Percentiles rank a stretch among this genome's conserved stretches.
Evolutionary conservation across 1,140 invertebrate genomes (phyloP).

Genomic region (Apis laboriosa): DNA sequence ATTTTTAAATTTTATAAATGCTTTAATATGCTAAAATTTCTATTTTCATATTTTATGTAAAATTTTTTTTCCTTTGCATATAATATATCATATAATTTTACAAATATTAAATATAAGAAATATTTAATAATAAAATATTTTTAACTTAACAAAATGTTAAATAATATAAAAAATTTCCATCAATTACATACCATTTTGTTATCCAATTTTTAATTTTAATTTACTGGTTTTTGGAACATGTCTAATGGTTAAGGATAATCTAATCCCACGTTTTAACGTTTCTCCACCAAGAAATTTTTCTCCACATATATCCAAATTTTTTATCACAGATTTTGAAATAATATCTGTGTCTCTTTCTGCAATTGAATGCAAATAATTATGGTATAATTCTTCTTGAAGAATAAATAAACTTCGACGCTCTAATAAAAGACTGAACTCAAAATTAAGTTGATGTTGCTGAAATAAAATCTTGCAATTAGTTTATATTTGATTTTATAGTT

Average conservation of each 20-base stretch:
- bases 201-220: conserved; percentile 85
- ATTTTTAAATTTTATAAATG: conserved; percentile 15
- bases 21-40: conserved; percentile 2
- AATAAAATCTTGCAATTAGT: conserved; percentile 51
- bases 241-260: conserved; percentile 96
- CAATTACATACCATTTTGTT: conserved; percentile 10
- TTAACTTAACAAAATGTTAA: background rate
- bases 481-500: background rate
- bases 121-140: background rate
- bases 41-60: conserved; percentile 8
- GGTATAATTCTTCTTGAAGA: conserved; percentile 91
- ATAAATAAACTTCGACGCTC: conserved; percentile 94
- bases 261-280: conserved; percentile 84
- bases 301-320: conserved; percentile 86
- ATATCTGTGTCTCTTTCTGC: conserved; percentile 87
- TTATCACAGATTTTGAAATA: conserved; percentile 84
- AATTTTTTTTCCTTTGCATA: background rate
- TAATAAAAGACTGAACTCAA: conserved; percentile 87
- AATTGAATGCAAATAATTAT: conserved; percentile 94
- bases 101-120: background rate
- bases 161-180: too few relatives aligned
- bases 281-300: conserved; percentile 81
- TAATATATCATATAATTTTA: background rate
- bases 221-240: conserved; percentile 95
- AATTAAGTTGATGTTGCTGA: conserved; percentile 70